phyloP scores from a whole-genome alignment of 2,888 invertebrate genomes.

The Lycia hirtaria region DNA sequence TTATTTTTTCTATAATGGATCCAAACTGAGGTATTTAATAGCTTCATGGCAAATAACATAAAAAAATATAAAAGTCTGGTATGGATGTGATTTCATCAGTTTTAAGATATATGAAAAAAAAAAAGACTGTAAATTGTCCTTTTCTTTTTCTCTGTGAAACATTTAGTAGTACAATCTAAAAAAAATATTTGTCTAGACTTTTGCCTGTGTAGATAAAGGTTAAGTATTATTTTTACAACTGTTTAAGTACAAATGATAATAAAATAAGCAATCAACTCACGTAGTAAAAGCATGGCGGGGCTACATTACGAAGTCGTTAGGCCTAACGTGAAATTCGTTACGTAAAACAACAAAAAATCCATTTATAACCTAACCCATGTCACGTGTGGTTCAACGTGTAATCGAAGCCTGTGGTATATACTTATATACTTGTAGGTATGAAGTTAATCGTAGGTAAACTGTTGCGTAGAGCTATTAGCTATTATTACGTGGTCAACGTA shows the following conservation, averaged over 20 bases:
- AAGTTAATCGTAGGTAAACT: not conserved
- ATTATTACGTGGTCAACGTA: no score
- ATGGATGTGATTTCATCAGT: no score
- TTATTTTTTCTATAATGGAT: no score
- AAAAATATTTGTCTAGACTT: not conserved
- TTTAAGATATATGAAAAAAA: no score
- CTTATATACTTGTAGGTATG: not conserved
- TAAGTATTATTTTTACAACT: not conserved
- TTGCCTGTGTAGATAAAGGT: not conserved
- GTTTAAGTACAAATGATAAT: not conserved
- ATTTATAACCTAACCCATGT: conserved; percentile 5
- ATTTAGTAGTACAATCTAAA: not conserved
- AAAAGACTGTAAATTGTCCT: no score
- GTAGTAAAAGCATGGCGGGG: not conserved
- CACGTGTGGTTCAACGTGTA: conserved; percentile 4
- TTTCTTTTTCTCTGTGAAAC: not conserved
- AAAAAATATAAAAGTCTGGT: no score
- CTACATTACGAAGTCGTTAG: not conserved
- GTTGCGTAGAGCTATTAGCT: not conserved
- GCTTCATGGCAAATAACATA: no score
- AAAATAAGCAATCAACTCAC: not conserved
- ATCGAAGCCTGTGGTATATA: not conserved
- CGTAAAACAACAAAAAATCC: conserved; percentile 8
- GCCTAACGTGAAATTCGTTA: conserved; percentile 5
- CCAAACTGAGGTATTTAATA: no score